Base-by-base conservation (phyloP, 1,140 invertebrate species). In the Drosophila cardini region DNA sequence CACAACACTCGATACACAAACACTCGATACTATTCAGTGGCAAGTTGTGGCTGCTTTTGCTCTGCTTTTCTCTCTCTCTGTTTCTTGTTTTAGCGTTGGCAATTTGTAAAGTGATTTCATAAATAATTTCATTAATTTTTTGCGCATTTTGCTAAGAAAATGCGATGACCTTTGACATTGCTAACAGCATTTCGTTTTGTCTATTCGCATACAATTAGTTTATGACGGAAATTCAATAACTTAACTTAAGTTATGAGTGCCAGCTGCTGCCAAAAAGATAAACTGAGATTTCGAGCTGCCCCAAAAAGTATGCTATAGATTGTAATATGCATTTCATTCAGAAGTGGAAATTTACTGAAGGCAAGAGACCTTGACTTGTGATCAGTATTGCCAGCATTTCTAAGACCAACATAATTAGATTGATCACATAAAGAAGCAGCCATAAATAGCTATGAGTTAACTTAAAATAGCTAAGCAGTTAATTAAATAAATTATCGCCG, bases 91-190 rank as follows among this genome's bases (percentile, higher is more conserved):
- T 26, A 26, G 45, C 42, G 38, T 0, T 38, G 46, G 11, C 48
- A 61, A 61, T 74, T 74, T 48, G 42, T 57, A 74, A 74, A 74
- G 53, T 71, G 72, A 71, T 63, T 74, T 70, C 30, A 38, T 40
- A 63, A 63, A 70, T 70, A 56, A 69, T 74, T 74, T 74, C 42
- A 74, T 70, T 74, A 74, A 70, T 70, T 74, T 26, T 74, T 34
- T 38, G 21, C 32, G 63, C 70, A 68, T 72, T 68, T 55, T 52
- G 42, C 30, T 61, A 74, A 69, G 34, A 56, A 69, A 74, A 74
- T 69, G 60, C 57, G 32, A 52, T 70, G 72, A 57, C 65, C 65
- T 70, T 70, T 74, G 65, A 70, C 58, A 43, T 58, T 71, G 60
- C 34, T 56, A 34, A 69, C 36, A 53, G 38, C 38, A 21, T 38